Conservation (phyloP, 1,140 invertebrate genomes). For the Trigoniulus corallinus region DNA sequence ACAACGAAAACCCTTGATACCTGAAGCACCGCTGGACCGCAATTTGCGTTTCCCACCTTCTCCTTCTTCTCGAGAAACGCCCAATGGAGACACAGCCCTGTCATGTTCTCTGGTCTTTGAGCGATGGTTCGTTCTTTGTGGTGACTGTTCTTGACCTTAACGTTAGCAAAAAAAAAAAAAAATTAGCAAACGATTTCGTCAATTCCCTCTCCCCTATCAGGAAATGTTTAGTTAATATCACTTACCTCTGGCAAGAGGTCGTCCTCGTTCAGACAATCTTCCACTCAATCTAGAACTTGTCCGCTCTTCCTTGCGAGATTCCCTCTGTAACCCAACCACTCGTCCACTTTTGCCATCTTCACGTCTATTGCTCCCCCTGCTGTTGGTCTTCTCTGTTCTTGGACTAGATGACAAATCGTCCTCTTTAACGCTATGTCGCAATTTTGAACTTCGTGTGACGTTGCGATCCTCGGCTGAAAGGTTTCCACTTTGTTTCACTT, state of each 20-base stretch:
- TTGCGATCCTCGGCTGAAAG: background rate
- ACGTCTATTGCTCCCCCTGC: background rate
- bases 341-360: background rate
- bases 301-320: background rate
- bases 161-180: background rate
- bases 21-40: constrained; percentile 7
- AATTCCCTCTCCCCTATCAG: too few species aligned
- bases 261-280: too few species aligned
- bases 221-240: too few species aligned
- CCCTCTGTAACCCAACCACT: background rate
- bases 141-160: background rate
- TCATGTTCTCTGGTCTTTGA: background rate
- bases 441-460: background rate
- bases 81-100: background rate
- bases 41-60: constrained; percentile 12
- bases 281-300: background rate
- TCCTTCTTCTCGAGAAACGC: background rate
- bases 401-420: constrained; percentile 6
- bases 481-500: background rate
- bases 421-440: constrained; percentile 4
- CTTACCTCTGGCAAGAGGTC: too few species aligned
- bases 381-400: constrained; percentile 3
- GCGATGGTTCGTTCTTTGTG: background rate
- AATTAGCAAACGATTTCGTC: too few species aligned
- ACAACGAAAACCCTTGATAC: constrained; percentile 3